Evolutionary conservation across 2,113 vertebrate species (phyloP).

Genomic region (Pycnonotus jocosus): DNA sequence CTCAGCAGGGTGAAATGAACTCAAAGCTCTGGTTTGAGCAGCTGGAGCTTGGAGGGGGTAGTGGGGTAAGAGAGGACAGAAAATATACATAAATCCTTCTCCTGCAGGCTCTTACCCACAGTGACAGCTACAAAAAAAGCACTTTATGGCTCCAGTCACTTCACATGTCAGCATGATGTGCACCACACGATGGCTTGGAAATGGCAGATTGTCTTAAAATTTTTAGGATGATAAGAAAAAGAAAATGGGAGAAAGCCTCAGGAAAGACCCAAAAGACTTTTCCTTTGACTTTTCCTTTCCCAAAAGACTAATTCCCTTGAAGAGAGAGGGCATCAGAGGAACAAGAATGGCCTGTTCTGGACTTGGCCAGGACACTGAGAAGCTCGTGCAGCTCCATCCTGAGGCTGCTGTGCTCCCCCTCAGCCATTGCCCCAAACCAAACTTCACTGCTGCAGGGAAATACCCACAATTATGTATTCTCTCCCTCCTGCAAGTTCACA

Average conservation of each 20-base stretch:
- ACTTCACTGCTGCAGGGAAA: neutral
- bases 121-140: slow-evolving; percentile 20
- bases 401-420: neutral
- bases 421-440: neutral
- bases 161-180: neutral
- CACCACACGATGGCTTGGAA: neutral
- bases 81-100: neutral
- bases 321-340: neutral
- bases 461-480: rapidly evolving
- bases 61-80: neutral
- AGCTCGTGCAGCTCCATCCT: neutral
- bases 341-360: neutral
- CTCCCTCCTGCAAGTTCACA: neutral
- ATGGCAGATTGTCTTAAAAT: neutral
- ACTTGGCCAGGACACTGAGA: rapidly evolving
- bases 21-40: neutral
- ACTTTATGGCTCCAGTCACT: neutral
- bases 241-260: neutral
- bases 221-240: neutral
- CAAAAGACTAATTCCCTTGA: neutral
- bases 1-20: neutral
- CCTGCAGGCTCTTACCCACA: neutral
- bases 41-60: neutral
- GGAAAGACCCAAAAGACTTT: neutral
- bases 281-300: too few species aligned